Percentiles rank a stretch among this genome's conserved stretches.
These are phyloP conservation scores for Entomobrya proxima DNA, from an alignment of 2,888 invertebrate genomes.

Conservation along the genomic window DNA sequence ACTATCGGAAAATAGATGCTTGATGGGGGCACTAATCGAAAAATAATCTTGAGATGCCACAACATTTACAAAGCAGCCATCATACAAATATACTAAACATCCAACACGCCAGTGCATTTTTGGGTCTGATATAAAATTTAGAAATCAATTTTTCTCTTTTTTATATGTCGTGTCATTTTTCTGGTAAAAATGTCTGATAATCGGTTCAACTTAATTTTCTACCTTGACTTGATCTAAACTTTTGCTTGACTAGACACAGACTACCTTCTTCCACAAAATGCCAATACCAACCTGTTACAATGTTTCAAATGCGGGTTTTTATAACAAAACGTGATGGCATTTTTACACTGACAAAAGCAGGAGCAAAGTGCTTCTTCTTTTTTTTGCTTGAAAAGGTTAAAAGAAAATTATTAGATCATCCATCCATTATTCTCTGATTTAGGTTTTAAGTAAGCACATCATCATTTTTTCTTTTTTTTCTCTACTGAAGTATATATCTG, in stretches of 20 bases:
- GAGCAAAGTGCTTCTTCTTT: constrained; percentile 18
- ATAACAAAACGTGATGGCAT: constrained; percentile 68
- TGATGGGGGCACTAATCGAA: constrained; percentile 29
- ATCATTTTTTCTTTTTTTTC: constrained; percentile 25
- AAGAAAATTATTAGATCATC: constrained; percentile 67
- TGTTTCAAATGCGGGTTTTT: constrained; percentile 4
- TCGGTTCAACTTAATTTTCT: constrained; percentile 58
- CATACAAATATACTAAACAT: not conserved
- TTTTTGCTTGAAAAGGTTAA: constrained; percentile 49
- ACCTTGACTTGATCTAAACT: not conserved
- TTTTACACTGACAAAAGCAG: constrained; percentile 29
- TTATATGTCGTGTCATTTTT: constrained; percentile 14
- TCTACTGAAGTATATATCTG: not conserved
- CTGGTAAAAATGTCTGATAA: constrained; percentile 28
- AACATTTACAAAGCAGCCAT: constrained; percentile 68
- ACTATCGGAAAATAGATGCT: constrained; percentile 28
- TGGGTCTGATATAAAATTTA: constrained; percentile 3
- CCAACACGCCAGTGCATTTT: not conserved
- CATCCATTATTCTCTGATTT: constrained; percentile 61
- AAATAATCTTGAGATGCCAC: constrained; percentile 69
- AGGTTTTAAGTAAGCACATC: constrained; percentile 41
- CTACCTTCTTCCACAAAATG: too few relatives aligned
- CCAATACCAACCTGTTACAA: too few relatives aligned
- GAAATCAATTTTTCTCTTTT: constrained; percentile 55
- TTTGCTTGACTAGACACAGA: not conserved